Percentiles rank a stretch among this genome's conserved stretches.
Conservation (phyloP, 2,888 invertebrate genomes). For the Galeopsomyia nigrocyanea region DNA sequence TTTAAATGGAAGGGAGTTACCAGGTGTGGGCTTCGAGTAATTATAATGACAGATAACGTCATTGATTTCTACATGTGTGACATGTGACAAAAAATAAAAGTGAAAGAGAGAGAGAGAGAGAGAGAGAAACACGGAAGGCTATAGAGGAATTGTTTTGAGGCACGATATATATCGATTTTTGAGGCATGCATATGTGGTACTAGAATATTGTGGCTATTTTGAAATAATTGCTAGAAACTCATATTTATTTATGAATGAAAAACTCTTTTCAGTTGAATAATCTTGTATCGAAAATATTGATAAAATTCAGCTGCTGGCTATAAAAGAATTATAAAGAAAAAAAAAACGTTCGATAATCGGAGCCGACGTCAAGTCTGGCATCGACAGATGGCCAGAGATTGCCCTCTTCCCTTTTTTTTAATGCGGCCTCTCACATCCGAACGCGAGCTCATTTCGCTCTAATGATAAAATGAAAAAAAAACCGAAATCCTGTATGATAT, state of each 20-base stretch:
- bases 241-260: no score
- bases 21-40: slow-evolving; percentile 48
- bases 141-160: slow-evolving; percentile 54
- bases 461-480: slow-evolving; percentile 18
- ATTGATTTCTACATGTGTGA: slow-evolving; percentile 55
- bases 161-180: slow-evolving; percentile 49
- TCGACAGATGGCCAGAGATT: slow-evolving; percentile 58
- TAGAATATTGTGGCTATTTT: no score
- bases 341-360: no score
- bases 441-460: slow-evolving; percentile 14
- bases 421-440: slow-evolving; percentile 47
- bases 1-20: slow-evolving; percentile 47
- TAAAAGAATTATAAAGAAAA: no score
- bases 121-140: slow-evolving; percentile 47
- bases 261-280: no score
- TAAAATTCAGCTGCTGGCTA: no score
- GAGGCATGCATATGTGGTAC: no score
- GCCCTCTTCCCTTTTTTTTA: slow-evolving; percentile 61
- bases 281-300: no score
- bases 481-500: not conserved
- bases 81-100: slow-evolving; percentile 50
- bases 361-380: slow-evolving; percentile 49
- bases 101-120: no score
- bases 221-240: no score
- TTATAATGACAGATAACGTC: slow-evolving; percentile 59